These are phyloP conservation scores for Clarias platycephalus DNA, from an alignment of 2,797 vertebrate species.

Conservation along the genomic window DNA sequence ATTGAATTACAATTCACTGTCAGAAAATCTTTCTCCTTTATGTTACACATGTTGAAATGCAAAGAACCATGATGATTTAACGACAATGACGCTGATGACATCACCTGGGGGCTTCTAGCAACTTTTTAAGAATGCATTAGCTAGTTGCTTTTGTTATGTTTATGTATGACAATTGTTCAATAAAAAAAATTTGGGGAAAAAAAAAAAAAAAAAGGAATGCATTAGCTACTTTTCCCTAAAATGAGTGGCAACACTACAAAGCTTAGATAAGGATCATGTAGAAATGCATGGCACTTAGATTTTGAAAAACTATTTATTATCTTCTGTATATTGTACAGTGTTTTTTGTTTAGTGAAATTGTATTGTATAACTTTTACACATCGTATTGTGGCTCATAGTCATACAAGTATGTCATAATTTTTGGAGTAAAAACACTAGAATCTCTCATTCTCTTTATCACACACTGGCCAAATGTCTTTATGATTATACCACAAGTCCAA, in stretches of 20 bases:
- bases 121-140: background rate
- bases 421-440: background rate
- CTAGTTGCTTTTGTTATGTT: too few relatives aligned
- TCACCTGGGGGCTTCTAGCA: background rate
- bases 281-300: background rate
- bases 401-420: background rate
- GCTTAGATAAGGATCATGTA: background rate
- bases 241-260: background rate
- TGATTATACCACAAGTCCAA: background rate
- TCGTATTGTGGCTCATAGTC: background rate
- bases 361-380: background rate
- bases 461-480: background rate
- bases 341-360: background rate
- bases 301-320: background rate
- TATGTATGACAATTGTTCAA: too few relatives aligned
- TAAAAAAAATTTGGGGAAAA: too few relatives aligned
- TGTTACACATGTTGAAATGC: background rate
- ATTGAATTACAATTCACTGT: background rate
- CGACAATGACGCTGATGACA: background rate
- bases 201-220: too few relatives aligned
- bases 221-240: background rate
- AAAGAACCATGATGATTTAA: background rate
- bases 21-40: background rate
- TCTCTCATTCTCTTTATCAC: background rate
- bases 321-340: background rate